Percentiles rank a stretch among this genome's conserved stretches.
These are phyloP conservation scores for Paedocypris sp. DNA, from an alignment of 2,113 vertebrate species.

Conservation along the genomic window DNA sequence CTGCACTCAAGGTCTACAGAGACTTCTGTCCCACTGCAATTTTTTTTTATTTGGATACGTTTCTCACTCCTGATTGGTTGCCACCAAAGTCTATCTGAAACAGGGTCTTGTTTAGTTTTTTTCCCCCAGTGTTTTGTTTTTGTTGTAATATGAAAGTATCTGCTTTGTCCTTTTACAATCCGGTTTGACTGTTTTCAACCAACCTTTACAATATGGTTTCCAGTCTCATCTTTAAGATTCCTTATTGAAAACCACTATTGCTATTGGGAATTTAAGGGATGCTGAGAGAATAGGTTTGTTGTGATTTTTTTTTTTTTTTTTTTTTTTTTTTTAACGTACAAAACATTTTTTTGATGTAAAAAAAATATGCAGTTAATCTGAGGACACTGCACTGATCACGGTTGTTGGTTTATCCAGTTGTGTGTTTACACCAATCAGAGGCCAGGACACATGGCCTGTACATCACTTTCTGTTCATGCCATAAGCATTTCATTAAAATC, in stretches of 20 bases:
- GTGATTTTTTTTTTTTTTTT: no score
- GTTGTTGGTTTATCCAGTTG: slow-evolving; percentile 6
- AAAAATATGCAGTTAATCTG: no score
- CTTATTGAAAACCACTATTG: slow-evolving; percentile 41
- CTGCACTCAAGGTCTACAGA: no score
- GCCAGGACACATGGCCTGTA: background rate
- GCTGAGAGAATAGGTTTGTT: slow-evolving; percentile 40
- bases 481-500: no score
- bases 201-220: slow-evolving; percentile 17
- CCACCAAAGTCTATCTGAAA: background rate
- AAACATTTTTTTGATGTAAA: no score
- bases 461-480: background rate
- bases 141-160: slow-evolving; percentile 26
- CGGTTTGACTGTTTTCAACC: slow-evolving; percentile 53
- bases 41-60: no score
- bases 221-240: no score
- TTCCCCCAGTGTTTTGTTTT: no score
- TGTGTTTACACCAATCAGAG: slow-evolving; percentile 35
- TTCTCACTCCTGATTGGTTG: background rate
- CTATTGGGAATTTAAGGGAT: slow-evolving; percentile 38
- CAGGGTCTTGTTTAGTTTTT: no score
- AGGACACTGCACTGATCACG: slow-evolving; percentile 4
- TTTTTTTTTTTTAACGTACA: no score
- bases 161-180: slow-evolving; percentile 31
- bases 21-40: no score